Evolutionary conservation across 2,797 vertebrate genomes (phyloP).

Genomic region (Myotis daubentonii): DNA sequence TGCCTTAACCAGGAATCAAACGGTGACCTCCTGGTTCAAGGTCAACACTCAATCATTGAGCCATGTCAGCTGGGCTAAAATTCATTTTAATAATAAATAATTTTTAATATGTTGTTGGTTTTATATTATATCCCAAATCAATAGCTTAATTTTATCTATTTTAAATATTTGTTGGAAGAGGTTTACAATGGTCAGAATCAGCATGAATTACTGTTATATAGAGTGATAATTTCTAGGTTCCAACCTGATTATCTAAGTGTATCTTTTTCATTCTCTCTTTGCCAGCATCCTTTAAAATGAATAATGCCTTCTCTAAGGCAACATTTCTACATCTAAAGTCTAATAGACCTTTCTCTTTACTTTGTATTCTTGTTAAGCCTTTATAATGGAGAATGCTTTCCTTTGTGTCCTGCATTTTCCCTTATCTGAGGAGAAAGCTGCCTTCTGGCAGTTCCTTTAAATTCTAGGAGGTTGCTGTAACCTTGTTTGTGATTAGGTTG

Average conservation of each 20-base stretch:
- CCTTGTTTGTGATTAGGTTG: slow-evolving; percentile 68
- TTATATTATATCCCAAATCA: not conserved
- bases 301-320: slow-evolving; percentile 60
- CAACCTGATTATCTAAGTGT: not conserved
- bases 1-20: no score
- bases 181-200: not conserved
- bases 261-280: slow-evolving; percentile 24
- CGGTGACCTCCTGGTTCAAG: no score
- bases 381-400: slow-evolving; percentile 66
- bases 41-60: no score
- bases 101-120: not conserved
- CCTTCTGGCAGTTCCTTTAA: slow-evolving; percentile 69
- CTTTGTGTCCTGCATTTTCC: slow-evolving; percentile 53
- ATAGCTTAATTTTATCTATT: not conserved
- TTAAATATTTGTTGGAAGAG: not conserved
- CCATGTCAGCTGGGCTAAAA: not conserved
- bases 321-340: slow-evolving; percentile 61
- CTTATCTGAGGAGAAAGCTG: slow-evolving; percentile 62
- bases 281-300: slow-evolving; percentile 49
- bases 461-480: slow-evolving; percentile 67
- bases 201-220: not conserved
- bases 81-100: not conserved
- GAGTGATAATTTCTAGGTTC: not conserved
- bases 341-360: slow-evolving; percentile 57
- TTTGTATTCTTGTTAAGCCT: slow-evolving; percentile 66